Conservation (phyloP, 2,113 vertebrate genomes). For the Pteronura brasiliensis region DNA sequence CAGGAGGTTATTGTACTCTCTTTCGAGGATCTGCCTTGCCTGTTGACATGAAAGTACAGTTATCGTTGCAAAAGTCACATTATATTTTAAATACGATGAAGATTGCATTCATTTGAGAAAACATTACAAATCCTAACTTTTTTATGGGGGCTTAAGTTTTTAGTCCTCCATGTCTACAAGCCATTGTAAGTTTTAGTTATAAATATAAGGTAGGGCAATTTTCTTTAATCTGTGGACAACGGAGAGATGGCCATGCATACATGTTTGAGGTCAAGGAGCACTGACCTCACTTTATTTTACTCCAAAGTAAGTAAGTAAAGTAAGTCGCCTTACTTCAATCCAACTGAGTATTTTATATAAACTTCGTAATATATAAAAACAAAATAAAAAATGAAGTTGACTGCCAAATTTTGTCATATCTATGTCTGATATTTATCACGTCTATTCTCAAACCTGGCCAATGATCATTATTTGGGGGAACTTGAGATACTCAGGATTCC, state of each 20-base stretch:
- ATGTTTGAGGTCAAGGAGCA: background rate
- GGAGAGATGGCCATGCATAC: background rate
- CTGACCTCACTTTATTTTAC: background rate
- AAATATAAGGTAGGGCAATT: background rate
- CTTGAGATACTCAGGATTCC: background rate
- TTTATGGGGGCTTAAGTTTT: background rate
- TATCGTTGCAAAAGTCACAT: conserved; percentile 42
- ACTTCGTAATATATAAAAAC: background rate
- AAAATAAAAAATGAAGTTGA: background rate
- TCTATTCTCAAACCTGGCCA: background rate
- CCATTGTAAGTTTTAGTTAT: background rate
- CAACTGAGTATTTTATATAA: background rate
- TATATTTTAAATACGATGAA: conserved; percentile 20
- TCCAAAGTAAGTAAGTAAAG: no score
- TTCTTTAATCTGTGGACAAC: background rate
- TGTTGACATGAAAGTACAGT: conserved; percentile 82
- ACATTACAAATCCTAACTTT: background rate
- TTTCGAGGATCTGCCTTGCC: conserved; percentile 99
- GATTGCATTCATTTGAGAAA: background rate
- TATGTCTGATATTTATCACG: background rate
- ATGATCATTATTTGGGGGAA: background rate
- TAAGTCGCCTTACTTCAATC: background rate
- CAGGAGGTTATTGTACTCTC: conserved; percentile 99
- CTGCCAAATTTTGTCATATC: background rate
- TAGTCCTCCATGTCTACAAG: background rate